Base-by-base conservation (phyloP, 2,888 invertebrate species). In the Amphipoea oculea region DNA sequence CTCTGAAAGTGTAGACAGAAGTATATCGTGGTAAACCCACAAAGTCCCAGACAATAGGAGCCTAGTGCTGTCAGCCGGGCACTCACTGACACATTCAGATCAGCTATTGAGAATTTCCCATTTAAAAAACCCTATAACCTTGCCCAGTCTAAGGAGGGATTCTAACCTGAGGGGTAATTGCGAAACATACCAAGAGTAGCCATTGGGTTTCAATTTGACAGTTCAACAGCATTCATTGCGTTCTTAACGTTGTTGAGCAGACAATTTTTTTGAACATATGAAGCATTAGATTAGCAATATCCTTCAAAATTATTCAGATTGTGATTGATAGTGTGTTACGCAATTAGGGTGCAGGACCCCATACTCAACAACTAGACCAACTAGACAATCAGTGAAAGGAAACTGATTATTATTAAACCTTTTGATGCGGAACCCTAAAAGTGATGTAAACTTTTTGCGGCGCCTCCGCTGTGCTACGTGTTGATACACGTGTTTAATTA, bases 401-500 rank as follows among this genome's bases (percentile, higher is more conserved):
- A 51, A 6, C n/a, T 5, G 1, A 48, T 70, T 36, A 29, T 63
- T 17, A 11, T 42, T 14, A 5, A 54, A 57, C 5, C 60, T 65
- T 54, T 69, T 45, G 17, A 42, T 11, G 68, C 73, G 60, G 80
- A 68, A 71, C 85, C 71, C 88, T 82, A 60, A 70, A 78, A 63
- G 17, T 45, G 54, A 51, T 73, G 48, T 48, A n/a, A 67, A 77
- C 40, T 86, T 89, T 88, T 89, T 88, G 71, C 75, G 85, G 81
- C 81, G 83, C 83, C 77, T 63, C 57, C 51, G 45, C 54, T 62
- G 40, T n/a, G 67, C 69, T 60, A 60, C 73, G 60, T 86, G 83
- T 76, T 65, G 9, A 81, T 73, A 82, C 86, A 87, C 84, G 85
- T 87, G 84, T 81, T 67, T 83, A 83, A 86, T 86, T 82, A 81